Conservation (phyloP, 1,140 invertebrate species). For the Geopemphigus sp. region DNA sequence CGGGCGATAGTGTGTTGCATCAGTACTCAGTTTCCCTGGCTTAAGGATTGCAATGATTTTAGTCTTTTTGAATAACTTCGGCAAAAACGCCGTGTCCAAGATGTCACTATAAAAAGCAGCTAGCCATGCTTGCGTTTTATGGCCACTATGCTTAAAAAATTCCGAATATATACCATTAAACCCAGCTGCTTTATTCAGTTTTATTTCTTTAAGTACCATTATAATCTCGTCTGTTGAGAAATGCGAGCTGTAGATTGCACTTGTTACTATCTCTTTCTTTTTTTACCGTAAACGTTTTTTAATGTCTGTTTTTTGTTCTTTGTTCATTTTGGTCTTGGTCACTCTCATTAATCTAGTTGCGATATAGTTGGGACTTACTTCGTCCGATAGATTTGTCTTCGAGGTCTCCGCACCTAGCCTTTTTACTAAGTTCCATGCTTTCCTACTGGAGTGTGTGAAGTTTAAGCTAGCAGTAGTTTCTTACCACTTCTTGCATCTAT, state of each 20-base stretch:
- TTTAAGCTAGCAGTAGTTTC: neutral
- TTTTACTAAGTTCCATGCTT: neutral
- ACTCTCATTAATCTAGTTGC: conserved; percentile 4
- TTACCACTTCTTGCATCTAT: neutral
- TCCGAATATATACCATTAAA: neutral
- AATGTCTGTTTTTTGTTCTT: neutral
- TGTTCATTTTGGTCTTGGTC: conserved; percentile 1
- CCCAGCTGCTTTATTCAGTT: conserved; percentile 8
- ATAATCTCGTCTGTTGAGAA: neutral
- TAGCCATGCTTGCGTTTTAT: neutral
- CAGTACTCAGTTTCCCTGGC: neutral
- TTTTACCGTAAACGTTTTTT: neutral
- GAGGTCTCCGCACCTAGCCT: neutral
- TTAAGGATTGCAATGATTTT: conserved; percentile 7
- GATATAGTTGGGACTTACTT: neutral
- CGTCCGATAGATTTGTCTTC: neutral
- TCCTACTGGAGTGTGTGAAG: neutral
- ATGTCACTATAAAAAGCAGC: neutral
- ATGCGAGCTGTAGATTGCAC: neutral
- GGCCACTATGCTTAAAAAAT: neutral
- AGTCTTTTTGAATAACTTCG: neutral
- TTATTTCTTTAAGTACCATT: neutral
- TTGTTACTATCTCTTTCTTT: neutral
- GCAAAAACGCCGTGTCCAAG: neutral
- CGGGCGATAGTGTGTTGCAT: neutral